Evolutionary conservation across 2,797 vertebrate species (phyloP).

Genomic region (Staurois parvus): DNA sequence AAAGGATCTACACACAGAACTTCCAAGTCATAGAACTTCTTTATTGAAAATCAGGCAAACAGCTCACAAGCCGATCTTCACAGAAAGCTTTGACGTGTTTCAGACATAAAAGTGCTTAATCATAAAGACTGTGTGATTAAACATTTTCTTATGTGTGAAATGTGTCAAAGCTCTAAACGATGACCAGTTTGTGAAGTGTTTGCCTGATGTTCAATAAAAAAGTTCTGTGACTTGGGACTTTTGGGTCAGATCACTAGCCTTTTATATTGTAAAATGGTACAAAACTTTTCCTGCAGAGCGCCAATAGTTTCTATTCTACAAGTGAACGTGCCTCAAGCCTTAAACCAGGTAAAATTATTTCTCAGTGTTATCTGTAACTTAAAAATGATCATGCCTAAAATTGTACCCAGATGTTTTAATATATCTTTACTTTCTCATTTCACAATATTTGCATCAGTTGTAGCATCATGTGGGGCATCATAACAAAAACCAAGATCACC

Average conservation of each 20-base stretch:
- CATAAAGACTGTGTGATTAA: background rate
- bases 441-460: no score
- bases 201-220: background rate
- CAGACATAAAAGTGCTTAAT: background rate
- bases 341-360: background rate
- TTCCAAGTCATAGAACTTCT: background rate
- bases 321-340: background rate
- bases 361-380: no score
- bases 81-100: background rate
- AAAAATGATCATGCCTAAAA: background rate
- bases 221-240: background rate
- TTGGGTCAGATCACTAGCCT: background rate
- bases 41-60: background rate
- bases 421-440: no score
- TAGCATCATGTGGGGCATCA: no score
- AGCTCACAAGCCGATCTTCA: background rate
- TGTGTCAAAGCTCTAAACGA: background rate
- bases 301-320: background rate
- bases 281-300: background rate
- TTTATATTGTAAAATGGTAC: background rate
- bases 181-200: background rate
- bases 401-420: no score
- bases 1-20: background rate
- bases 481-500: no score
- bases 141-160: background rate